Conservation (phyloP, 2,888 invertebrate genomes). For the Gari tellinella region DNA sequence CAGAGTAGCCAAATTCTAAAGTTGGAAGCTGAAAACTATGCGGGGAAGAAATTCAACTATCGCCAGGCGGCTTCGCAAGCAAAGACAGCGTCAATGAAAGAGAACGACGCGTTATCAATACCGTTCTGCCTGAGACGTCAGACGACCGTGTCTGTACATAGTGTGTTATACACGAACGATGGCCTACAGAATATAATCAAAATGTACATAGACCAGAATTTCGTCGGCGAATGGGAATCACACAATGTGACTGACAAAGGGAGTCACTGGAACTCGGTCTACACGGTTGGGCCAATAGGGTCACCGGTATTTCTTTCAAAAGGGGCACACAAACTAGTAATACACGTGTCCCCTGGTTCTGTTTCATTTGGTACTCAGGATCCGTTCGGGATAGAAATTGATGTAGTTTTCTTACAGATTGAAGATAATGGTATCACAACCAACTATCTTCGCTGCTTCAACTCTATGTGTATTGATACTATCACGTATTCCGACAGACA, state of each 20-base stretch:
- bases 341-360: slow-evolving; percentile 17
- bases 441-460: slow-evolving; percentile 37
- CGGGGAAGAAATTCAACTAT: slow-evolving; percentile 32
- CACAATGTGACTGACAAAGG: slow-evolving; percentile 27
- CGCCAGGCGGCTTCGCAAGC: slow-evolving; percentile 40
- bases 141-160: slow-evolving; percentile 26
- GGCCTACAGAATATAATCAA: slow-evolving; percentile 24
- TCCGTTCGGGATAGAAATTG: slow-evolving; percentile 37
- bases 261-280: slow-evolving; percentile 30
- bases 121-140: slow-evolving; percentile 38
- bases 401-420: slow-evolving; percentile 29
- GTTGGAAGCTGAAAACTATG: slow-evolving; percentile 43
- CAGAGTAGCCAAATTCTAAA: slow-evolving; percentile 25
- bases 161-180: slow-evolving; percentile 40
- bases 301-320: slow-evolving; percentile 12
- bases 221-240: slow-evolving; percentile 23
- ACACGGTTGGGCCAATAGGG: slow-evolving; percentile 24
- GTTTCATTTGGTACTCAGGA: slow-evolving; percentile 2
- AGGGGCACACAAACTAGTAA: slow-evolving; percentile 26
- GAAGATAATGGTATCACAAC: slow-evolving; percentile 34
- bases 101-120: slow-evolving; percentile 31
- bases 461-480: slow-evolving; percentile 38
- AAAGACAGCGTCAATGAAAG: slow-evolving; percentile 35
- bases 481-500: slow-evolving; percentile 41
- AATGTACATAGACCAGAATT: slow-evolving; percentile 17